Conservation (phyloP, 2,113 vertebrate genomes). For the Petaurus breviceps region DNA sequence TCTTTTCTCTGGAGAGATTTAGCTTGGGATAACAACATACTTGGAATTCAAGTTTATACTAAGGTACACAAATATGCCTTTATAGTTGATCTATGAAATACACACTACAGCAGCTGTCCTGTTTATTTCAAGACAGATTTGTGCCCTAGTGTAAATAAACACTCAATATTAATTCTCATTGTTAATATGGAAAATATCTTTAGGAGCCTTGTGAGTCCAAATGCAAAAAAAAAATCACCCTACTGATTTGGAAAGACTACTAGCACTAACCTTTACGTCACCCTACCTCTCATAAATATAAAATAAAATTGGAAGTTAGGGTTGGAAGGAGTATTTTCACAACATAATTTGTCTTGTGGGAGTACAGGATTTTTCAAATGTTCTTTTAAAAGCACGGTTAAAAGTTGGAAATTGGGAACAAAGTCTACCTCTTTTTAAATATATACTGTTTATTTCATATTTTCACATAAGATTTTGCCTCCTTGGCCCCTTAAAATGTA, state of each 20-base stretch:
- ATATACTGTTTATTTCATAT: constrained; percentile 26
- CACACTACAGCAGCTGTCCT: background rate
- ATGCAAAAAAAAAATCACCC: background rate
- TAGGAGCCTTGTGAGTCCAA: background rate
- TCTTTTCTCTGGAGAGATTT: background rate
- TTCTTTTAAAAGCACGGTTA: constrained; percentile 13
- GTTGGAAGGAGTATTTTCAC: background rate
- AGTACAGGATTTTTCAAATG: constrained; percentile 36
- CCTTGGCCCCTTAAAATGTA: background rate
- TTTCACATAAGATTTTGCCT: background rate
- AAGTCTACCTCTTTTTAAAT: constrained; percentile 5
- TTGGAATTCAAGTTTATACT: background rate
- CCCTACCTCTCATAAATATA: background rate
- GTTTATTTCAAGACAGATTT: constrained; percentile 8
- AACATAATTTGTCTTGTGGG: background rate
- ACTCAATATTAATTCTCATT: background rate
- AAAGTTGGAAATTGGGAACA: constrained; percentile 17
- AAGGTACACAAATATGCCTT: background rate
- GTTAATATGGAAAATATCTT: background rate
- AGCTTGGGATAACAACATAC: background rate
- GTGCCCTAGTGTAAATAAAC: constrained; percentile 4
- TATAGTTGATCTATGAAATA: constrained; percentile 18
- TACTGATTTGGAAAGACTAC: constrained; percentile 13
- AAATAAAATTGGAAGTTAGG: constrained; percentile 6
- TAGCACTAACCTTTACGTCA: background rate